Evolutionary conservation across 2,888 invertebrate species (phyloP), one percentile per base, ranked within the genome.

Genomic region (Amphipyra berbera): DNA sequence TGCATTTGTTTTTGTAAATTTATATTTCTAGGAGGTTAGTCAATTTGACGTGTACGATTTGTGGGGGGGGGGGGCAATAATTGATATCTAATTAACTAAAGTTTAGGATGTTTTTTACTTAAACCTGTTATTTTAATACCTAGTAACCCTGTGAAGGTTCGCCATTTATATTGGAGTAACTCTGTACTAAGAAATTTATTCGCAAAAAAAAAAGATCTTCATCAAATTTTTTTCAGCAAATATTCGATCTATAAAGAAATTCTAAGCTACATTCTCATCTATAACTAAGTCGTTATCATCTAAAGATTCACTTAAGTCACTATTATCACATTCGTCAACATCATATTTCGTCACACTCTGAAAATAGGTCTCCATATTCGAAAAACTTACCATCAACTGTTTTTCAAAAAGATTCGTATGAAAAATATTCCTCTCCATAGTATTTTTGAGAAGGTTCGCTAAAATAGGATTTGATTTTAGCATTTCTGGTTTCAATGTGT

Each of bases 381-480:
- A 85, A 0, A 93, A 64, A 0, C 90, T 90, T 0, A 89, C 81
- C 86, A 92, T 87, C 0, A 94, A 79, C 40, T 93, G 88, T 47
- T 88, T 92, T 46, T 93, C 91, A 4, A 89, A 78, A 6, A 85
- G 67, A 48, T 81, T 87, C 0, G 76, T 71, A 57, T 88, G 86
- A 44, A 86, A 83, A 37, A 78, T 79, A 58, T 77, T 82, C 0
- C 65, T 81, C 15, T 82, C 83, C 30, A 75, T 76, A 0, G 79
- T 81, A 2, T 78, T 75, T 61, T 87, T 90, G 0, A 94, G 68
- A 6, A 94, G 60, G 65, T 94, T 93, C 0, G 93, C 94, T 52
- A 94, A 69, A 15, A 94, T 94, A 0, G 95, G 94, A 65, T 94
- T 94, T 0, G 94, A 88, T 68, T 82, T 87, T 0, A 93, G 61